Evolutionary conservation across 2,888 invertebrate genomes (phyloP).

Genomic region (Oligia strigilis): DNA sequence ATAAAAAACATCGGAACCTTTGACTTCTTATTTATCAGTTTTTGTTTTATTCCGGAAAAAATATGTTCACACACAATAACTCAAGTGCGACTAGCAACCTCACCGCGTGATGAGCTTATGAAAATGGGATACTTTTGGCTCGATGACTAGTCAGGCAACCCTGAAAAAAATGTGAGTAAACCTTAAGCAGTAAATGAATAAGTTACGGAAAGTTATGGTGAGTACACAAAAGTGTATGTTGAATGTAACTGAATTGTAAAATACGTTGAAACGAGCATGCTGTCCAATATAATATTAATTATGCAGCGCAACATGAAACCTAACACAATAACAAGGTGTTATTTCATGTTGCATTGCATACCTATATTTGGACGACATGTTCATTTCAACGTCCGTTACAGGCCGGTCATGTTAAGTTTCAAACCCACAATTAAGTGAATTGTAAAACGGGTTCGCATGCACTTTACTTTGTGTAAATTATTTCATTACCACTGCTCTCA

Average conservation of each 20-base stretch:
- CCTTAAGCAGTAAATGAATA: neutral
- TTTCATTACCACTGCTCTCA: no score
- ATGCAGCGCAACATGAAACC: neutral
- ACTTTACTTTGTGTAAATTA: no score
- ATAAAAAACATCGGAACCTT: conserved; percentile 23
- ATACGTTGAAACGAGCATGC: neutral
- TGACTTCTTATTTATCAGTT: conserved; percentile 37
- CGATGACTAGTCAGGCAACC: neutral
- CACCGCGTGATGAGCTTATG: conserved; percentile 9
- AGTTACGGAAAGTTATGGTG: neutral
- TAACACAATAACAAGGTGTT: neutral
- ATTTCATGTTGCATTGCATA: neutral
- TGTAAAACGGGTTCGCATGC: neutral
- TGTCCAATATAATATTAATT: neutral
- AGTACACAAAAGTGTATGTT: neutral
- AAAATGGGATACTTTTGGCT: conserved; percentile 1
- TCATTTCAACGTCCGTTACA: neutral
- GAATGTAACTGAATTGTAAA: neutral
- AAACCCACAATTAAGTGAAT: neutral
- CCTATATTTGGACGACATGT: neutral
- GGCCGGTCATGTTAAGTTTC: neutral
- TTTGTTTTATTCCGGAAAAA: neutral
- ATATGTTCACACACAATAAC: neutral
- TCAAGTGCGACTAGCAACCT: neutral
- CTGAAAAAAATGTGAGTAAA: conserved; percentile 3